Evolutionary conservation across 2,797 vertebrate species (phyloP).

Genomic region (Apogon hyalosoma): DNA sequence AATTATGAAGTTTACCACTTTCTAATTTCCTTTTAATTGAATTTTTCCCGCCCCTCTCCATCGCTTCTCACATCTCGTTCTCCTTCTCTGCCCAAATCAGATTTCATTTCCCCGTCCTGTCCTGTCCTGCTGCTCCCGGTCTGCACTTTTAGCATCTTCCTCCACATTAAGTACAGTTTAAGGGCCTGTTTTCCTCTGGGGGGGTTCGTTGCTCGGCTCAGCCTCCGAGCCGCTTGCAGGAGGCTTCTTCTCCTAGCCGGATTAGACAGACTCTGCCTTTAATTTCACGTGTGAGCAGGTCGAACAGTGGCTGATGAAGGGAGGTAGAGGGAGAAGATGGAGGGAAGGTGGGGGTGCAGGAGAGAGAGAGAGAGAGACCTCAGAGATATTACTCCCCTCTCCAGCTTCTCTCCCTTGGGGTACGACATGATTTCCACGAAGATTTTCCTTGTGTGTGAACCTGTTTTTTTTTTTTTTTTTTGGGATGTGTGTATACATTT

Average conservation of each 20-base stretch:
- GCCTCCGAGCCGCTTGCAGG: slow-evolving; percentile 46
- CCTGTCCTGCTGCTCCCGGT: slow-evolving; percentile 23
- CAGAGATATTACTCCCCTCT: slow-evolving; percentile 63
- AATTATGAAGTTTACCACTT: slow-evolving; percentile 46
- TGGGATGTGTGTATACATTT: slow-evolving; percentile 48
- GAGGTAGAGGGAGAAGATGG: slow-evolving; percentile 58
- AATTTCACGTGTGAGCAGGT: slow-evolving; percentile 86
- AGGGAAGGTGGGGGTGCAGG: slow-evolving; percentile 13
- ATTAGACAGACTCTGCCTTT: slow-evolving; percentile 83
- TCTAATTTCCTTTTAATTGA: slow-evolving; percentile 56
- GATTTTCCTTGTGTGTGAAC: slow-evolving; percentile 64
- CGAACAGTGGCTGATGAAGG: slow-evolving; percentile 61
- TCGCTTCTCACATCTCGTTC: slow-evolving; percentile 11
- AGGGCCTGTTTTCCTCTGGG: slow-evolving; percentile 59
- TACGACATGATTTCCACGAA: slow-evolving; percentile 70
- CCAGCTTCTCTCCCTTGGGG: slow-evolving; percentile 64
- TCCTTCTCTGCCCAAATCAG: background rate
- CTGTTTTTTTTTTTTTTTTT: slow-evolving; percentile 29
- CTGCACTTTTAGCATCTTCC: slow-evolving; percentile 46
- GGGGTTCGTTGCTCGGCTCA: slow-evolving; percentile 46
- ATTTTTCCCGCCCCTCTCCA: slow-evolving; percentile 13
- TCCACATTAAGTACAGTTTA: slow-evolving; percentile 66
- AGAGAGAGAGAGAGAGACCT: background rate
- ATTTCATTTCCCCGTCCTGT: slow-evolving; percentile 14
- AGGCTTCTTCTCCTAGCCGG: slow-evolving; percentile 59